Evolutionary conservation across 2,797 vertebrate species (phyloP).

Genomic region (Petrocephalus schoutedeni): DNA sequence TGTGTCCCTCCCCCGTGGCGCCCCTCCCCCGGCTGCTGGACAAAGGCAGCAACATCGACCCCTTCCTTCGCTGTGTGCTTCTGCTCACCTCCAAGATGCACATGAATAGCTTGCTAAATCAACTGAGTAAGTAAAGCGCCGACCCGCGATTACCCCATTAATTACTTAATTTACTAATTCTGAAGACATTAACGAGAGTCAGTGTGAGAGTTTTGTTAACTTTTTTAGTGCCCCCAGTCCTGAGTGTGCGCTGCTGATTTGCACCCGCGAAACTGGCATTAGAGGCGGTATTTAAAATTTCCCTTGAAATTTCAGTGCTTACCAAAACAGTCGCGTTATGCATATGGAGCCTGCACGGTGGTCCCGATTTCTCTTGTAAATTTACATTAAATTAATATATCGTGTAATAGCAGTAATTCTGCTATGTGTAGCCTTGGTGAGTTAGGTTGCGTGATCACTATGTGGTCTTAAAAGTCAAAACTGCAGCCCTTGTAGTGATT

Average conservation of each 20-base stretch:
- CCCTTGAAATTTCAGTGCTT: not conserved
- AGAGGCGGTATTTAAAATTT: not conserved
- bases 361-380: not conserved
- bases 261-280: not conserved
- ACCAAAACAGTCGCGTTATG: not conserved
- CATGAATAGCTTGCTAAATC: conserved; percentile 43
- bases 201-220: not conserved
- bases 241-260: not conserved
- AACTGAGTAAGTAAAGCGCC: conserved; percentile 41
- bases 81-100: conserved; percentile 36
- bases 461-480: not conserved
- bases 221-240: not conserved
- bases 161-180: not conserved
- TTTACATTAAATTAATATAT: not conserved
- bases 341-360: not conserved
- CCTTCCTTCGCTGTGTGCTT: not conserved
- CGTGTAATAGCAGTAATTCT: not conserved
- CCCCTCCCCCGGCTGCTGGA: not conserved
- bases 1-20: not conserved
- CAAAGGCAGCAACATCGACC: not conserved
- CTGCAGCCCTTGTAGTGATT: not conserved
- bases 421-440: not conserved
- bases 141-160: not conserved
- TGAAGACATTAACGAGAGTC: not conserved
- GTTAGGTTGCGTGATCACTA: not conserved